Evolutionary conservation across 2,888 invertebrate species (phyloP), one percentile per base, ranked within the genome.

Genomic region (Scaptomyza cyrtandrae): DNA sequence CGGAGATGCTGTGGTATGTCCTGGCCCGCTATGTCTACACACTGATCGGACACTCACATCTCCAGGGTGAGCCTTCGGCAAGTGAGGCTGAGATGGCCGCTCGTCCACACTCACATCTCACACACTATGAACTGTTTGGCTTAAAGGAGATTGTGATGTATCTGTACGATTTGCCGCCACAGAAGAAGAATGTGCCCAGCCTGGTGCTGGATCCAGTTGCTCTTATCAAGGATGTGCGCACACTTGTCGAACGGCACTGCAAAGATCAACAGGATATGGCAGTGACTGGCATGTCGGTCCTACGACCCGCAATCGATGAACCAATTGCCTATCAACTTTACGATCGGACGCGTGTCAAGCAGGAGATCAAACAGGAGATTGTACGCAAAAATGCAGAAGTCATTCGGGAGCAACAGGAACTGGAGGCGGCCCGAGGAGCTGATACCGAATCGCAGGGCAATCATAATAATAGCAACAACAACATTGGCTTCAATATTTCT

Each of bases 1-100:
- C 97, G 13, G 99, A 99, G 93, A 98, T 99, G 96, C 93, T 98
- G 66, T 99, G 99, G 98, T 99, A 99, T 93, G 98, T 98, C 43
- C 93, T 99, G 78, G 98, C 98, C 86, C 95, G 97, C 44, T 99
- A 99, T 92, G 97, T 98, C 37, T 95, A 95, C 80, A 96, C 97
- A 61, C 92, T 99, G 55, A 93, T 98, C 60, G 98, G 98, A 0
- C 94, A 96, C 67, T 95, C 96, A 45, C 97, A 98, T 91, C 93
- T 98, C 53, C 93, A 95, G 6, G 90, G 90, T 5, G 92, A 91
- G 60, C 75, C 85, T 2, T 91, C 91, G 50, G 83, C 89, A 49
- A 86, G 89, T 46, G 90, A 91, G 35, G 87, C 84, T 24, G 90
- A 91, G 67, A 85, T 91, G 78, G 63, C 80, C 2, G 77, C 90